Evolutionary conservation across 1,140 invertebrate genomes (phyloP).

Genomic region (Palaemon carinicauda): DNA sequence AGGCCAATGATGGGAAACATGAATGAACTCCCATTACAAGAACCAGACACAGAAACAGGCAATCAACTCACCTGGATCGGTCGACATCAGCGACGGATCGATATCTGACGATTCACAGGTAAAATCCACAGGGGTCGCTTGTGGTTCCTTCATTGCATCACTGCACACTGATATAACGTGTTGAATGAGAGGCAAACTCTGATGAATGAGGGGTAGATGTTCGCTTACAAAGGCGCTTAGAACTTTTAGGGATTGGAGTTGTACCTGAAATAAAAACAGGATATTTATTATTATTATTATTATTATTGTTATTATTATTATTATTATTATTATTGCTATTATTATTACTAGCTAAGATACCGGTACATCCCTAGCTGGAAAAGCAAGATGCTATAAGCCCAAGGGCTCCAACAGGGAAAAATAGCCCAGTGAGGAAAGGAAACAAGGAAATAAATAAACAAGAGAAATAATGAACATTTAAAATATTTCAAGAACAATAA

Average conservation of each 20-base stretch:
- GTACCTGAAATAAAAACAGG: conserved; percentile 19
- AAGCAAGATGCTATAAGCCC: too few species aligned
- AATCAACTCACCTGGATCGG: conserved; percentile 34
- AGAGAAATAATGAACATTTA: too few species aligned
- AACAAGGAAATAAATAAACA: too few species aligned
- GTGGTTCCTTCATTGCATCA: conserved; percentile 6
- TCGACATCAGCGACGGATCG: conserved; percentile 25
- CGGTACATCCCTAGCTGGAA: too few species aligned
- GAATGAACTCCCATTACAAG: neutral
- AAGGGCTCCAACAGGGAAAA: too few species aligned
- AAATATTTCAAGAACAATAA: too few species aligned
- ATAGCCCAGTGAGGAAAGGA: too few species aligned
- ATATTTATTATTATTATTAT: too few species aligned
- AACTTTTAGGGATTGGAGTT: conserved; percentile 53
- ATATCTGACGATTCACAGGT: neutral
- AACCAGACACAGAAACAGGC: neutral
- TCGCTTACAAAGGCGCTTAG: conserved; percentile 58
- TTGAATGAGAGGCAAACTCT: conserved; percentile 40
- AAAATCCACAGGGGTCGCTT: neutral
- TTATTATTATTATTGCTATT: too few species aligned
- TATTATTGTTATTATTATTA: too few species aligned
- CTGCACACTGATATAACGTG: conserved; percentile 45
- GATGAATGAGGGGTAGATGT: conserved; percentile 48
- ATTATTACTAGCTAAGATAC: too few species aligned
- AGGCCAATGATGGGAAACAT: neutral